Evolutionary conservation across 2,797 vertebrate species (phyloP), one percentile per base, ranked within the genome.

Genomic region (Sebastes itinus): DNA sequence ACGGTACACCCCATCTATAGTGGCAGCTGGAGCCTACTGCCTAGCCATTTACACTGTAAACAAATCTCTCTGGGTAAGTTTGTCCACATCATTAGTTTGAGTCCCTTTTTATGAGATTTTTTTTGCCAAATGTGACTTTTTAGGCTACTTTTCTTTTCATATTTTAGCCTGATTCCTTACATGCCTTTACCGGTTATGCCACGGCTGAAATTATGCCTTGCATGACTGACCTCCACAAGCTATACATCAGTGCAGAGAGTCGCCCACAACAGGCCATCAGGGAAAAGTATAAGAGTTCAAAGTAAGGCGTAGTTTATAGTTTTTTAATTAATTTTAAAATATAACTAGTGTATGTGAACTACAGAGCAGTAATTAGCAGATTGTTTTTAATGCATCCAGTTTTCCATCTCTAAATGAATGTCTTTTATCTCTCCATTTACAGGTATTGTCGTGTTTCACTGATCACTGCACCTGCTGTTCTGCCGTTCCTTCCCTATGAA

Each of bases 21-120:
- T 95, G 27, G 98, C 98, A 62, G 98, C 98, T 62, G 97, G 96
- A 63, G 97, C 97, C 59, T 98, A 96, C 82, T 97, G 96, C 87
- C 92, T 99, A 60, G 97, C 97, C 20, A 96, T 96, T 91, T 99
- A 97, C 56, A 97, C 96, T 0, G 75, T 98, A 23, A 97, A 97
- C 91, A 95, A 68, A 62, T 85, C 86, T 73, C 94, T 98, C 58
- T 99, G 98, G 98, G 98, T 98, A 94, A 95, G 97, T 65, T 72
- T 72, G 25, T 58, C 23, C 35, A 42, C 2, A 52, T 68, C 2
- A 2, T 12, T 72, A 4, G 35, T 63, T 64, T 70, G 2, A 23
- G 20, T 1, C 2, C 7, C 7, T 58, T 52, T 38, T 42, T 22
- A 33, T n/a, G 0, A 18, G 20, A 14, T 5, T 25, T 16, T 58